Percentiles rank a stretch among this genome's conserved stretches.
These are phyloP conservation scores for Melanotaenia nigrans DNA, from an alignment of 2,797 vertebrate genomes.

Conservation along the genomic window DNA sequence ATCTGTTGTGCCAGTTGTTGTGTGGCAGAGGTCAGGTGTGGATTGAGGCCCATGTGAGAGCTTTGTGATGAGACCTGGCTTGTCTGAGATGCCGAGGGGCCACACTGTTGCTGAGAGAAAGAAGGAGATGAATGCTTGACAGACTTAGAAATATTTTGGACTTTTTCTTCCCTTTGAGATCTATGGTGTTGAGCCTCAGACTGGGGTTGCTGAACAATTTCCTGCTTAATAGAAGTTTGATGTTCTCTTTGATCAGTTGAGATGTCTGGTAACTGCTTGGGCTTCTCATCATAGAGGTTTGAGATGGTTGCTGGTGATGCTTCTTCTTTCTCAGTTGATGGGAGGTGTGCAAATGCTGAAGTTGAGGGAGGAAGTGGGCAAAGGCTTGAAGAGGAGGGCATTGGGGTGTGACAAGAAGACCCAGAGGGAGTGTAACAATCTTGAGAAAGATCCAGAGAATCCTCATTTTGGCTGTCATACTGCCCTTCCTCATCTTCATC, in stretches of 20 bases:
- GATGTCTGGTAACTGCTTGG: constrained; percentile 91
- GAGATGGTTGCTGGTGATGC: constrained; percentile 85
- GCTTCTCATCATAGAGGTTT: constrained; percentile 90
- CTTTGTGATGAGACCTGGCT: constrained; percentile 91
- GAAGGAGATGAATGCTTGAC: constrained; percentile 88
- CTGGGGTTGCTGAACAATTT: constrained; percentile 83
- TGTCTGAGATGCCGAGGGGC: constrained; percentile 89
- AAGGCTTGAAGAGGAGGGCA: constrained; percentile 91
- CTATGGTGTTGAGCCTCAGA: constrained; percentile 86
- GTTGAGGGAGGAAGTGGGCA: constrained; percentile 89
- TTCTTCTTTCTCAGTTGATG: constrained; percentile 91
- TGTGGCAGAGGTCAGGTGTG: constrained; percentile 90
- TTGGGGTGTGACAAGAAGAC: constrained; percentile 97
- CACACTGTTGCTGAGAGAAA: constrained; percentile 86
- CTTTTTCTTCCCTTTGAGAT: constrained; percentile 89
- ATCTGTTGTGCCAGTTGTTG: constrained; percentile 95
- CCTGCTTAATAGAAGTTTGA: constrained; percentile 92
- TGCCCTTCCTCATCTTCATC: constrained; percentile 99
- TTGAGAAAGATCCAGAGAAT: constrained; percentile 92
- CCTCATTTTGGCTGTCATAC: constrained; percentile 98
- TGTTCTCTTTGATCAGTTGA: constrained; percentile 89
- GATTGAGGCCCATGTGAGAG: constrained; percentile 90
- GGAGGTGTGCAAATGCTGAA: constrained; percentile 85
- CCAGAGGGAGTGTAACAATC: constrained; percentile 95
- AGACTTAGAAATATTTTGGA: constrained; percentile 85